Percentiles rank a stretch among this genome's conserved stretches.
phyloP scores from a whole-genome alignment of 2,888 invertebrate genomes.

The Caenorhabditis panamensis region DNA sequence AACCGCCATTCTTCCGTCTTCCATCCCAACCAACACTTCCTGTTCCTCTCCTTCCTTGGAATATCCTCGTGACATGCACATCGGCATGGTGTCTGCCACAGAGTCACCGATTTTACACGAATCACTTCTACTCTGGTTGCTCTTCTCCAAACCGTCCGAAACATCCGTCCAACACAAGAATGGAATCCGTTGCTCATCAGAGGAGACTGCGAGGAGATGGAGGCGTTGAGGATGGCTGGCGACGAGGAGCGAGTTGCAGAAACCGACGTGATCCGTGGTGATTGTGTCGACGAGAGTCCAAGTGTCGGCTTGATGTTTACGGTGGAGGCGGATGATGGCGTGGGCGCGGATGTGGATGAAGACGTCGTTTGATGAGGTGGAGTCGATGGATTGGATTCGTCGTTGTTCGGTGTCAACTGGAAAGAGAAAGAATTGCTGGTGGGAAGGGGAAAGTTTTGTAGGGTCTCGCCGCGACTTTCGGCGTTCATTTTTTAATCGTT shows the following conservation, averaged over 20 bases:
- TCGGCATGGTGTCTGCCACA: slow-evolving; percentile 25
- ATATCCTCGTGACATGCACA: slow-evolving; percentile 38
- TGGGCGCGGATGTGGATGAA: slow-evolving; percentile 39
- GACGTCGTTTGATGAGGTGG: background rate
- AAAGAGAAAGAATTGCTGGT: slow-evolving; percentile 4
- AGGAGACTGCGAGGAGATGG: slow-evolving; percentile 28
- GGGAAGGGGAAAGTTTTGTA: no score
- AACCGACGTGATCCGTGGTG: slow-evolving; percentile 52
- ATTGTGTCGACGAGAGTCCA: slow-evolving; percentile 9
- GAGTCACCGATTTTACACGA: background rate
- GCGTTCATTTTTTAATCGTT: no score
- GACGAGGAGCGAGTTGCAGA: slow-evolving; percentile 40
- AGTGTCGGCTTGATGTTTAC: slow-evolving; percentile 5
- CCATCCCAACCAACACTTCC: slow-evolving; percentile 47
- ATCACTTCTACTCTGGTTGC: background rate
- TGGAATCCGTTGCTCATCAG: background rate
- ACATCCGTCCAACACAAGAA: slow-evolving; percentile 12
- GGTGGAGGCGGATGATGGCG: slow-evolving; percentile 20
- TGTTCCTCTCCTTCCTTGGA: slow-evolving; percentile 20
- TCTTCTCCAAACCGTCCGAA: background rate
- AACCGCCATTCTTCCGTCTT: slow-evolving; percentile 46
- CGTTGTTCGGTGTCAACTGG: slow-evolving; percentile 33
- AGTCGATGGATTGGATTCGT: slow-evolving; percentile 32
- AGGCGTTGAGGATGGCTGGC: background rate
- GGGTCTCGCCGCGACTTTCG: no score